Evolutionary conservation across 2,888 invertebrate species (phyloP).

Genomic region (Autographa gamma): DNA sequence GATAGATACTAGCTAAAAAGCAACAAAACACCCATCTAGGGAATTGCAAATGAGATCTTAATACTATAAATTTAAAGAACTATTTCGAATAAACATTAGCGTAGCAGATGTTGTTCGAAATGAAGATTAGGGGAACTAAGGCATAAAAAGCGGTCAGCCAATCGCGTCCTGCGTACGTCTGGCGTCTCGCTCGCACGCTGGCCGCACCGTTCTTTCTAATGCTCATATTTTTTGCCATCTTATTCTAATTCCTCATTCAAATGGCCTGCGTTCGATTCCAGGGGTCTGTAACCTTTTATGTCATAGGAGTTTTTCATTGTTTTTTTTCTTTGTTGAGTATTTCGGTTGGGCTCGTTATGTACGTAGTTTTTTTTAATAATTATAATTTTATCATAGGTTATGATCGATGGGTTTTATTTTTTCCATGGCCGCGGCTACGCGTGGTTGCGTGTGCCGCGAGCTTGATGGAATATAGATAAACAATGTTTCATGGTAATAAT

Average conservation of each 20-base stretch:
- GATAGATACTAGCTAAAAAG: constrained; percentile 75
- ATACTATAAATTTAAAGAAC: constrained; percentile 82
- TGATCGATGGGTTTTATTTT: constrained; percentile 75
- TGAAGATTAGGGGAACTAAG: constrained; percentile 89
- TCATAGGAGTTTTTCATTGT: constrained; percentile 44
- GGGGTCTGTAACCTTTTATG: constrained; percentile 80
- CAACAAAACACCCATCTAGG: constrained; percentile 67
- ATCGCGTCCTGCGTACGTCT: constrained; percentile 71
- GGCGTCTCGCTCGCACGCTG: constrained; percentile 74
- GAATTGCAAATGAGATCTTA: constrained; percentile 84
- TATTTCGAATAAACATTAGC: constrained; percentile 85
- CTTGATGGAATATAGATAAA: constrained; percentile 73
- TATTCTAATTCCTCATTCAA: constrained; percentile 88
- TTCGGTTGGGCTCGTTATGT: constrained; percentile 53
- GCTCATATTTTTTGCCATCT: constrained; percentile 87
- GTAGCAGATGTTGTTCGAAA: constrained; percentile 87
- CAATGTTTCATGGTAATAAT: constrained; percentile 67
- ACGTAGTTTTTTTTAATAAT: constrained; percentile 55
- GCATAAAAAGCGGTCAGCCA: constrained; percentile 88
- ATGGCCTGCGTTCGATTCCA: constrained; percentile 82
- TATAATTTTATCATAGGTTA: constrained; percentile 74
- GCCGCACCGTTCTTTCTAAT: constrained; percentile 83
- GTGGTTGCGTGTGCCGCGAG: constrained; percentile 71
- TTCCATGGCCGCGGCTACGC: constrained; percentile 69
- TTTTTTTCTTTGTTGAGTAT: constrained; percentile 47